Base-by-base conservation (phyloP, 2,797 vertebrate species). In the Schizopygopsis malacanthus region DNA sequence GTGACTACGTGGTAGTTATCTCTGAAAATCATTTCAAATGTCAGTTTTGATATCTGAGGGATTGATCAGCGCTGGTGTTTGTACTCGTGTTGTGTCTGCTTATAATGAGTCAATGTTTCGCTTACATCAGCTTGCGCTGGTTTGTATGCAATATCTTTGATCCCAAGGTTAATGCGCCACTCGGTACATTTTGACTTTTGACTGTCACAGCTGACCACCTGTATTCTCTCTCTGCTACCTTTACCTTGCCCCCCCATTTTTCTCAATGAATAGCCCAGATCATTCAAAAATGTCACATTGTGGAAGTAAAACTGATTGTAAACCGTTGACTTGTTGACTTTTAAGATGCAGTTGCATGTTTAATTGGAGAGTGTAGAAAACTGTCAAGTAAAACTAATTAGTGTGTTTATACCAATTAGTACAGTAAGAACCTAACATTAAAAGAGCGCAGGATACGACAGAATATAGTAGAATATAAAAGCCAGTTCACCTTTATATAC, bases 131-230 rank as follows among this genome's bases (percentile, higher is more conserved):
- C 78, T 72, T 81, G 52, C 10, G 25, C 65, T 59, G 7, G 16
- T 80, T 41, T 81, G 82, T 70, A 73, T 87, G 61, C 83, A 20
- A 56, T 73, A 79, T 85, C 54, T 76, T 85, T 88, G 79, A 88
- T 79, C 75, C 4, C 79, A 83, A 89, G 86, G 88, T 89, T 88
- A 88, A 89, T 86, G 75, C 65, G 16, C 61, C 54, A 76, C 78
- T 80, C n/a, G 28, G 28, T 77, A 59, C 81, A 63, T 79, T 50
- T 22, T 77, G 25, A 83, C 59, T 83, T 75, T 59, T 47, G 33
- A 33, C 18, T 89, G 84, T 85, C 81, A 67, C 54, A 72, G 41
- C 39, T 78, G 65, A 85, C 81, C 72, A 89, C 83, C 83, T 88
- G 63, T 41, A 59, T 52, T 65, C 37, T 33, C 10, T 73, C 4